Evolutionary conservation across 2,113 vertebrate genomes (phyloP).

Genomic region (Neomonachus schauinslandi): DNA sequence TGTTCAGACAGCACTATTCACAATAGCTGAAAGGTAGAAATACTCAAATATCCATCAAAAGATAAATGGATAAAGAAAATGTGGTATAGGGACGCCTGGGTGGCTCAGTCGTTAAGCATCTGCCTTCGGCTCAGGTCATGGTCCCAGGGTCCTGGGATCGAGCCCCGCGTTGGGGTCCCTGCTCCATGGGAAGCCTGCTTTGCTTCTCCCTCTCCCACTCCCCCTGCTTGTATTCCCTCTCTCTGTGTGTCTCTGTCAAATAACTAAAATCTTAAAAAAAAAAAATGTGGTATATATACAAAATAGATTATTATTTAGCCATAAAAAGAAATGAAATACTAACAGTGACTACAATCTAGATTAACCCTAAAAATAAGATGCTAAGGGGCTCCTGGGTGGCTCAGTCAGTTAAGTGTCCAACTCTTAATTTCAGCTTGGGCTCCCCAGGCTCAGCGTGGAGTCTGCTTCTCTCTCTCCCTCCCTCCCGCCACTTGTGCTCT

Average conservation of each 20-base stretch:
- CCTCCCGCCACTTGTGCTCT: background rate
- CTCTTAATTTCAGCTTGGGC: background rate
- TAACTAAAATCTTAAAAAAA: too few species aligned
- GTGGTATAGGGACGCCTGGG: too few species aligned
- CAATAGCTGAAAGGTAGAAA: background rate
- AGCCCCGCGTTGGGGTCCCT: too few species aligned
- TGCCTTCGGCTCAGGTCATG: too few species aligned
- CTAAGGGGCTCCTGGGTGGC: background rate
- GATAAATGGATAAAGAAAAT: background rate
- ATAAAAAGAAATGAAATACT: background rate
- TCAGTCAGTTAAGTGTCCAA: background rate
- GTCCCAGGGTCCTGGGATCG: too few species aligned
- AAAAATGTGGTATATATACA: background rate
- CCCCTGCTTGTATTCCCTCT: too few species aligned
- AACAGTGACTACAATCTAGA: background rate
- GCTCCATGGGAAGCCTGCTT: too few species aligned
- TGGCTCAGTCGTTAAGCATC: too few species aligned
- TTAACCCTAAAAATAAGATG: background rate
- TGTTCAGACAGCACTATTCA: background rate
- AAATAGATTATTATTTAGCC: background rate
- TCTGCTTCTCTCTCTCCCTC: background rate
- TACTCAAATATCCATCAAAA: background rate
- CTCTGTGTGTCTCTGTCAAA: too few species aligned
- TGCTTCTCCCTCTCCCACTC: too few species aligned
- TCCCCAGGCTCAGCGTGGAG: background rate